phyloP scores from a whole-genome alignment of 2,113 vertebrate species.

The Paedocypris sp. region DNA sequence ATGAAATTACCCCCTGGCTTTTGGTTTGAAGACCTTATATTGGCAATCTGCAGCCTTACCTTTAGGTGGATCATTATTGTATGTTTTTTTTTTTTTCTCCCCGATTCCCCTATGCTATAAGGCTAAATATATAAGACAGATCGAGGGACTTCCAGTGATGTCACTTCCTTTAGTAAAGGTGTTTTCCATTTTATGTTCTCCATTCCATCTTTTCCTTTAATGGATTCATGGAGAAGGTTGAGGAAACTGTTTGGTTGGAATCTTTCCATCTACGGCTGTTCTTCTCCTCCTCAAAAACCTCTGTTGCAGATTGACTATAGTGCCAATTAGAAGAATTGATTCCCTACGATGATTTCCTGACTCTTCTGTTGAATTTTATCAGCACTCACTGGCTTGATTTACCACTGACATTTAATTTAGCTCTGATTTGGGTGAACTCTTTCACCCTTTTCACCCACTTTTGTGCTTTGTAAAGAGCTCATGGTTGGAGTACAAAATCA shows the following conservation, averaged over 20 bases:
- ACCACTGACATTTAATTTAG: background rate
- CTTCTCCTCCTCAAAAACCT: too few relatives aligned
- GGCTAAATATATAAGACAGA: too few relatives aligned
- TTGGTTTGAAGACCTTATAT: constrained; percentile 2
- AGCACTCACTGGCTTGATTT: background rate
- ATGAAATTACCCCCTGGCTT: constrained; percentile 7
- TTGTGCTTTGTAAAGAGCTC: too few relatives aligned
- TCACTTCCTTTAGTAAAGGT: background rate
- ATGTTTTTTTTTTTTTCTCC: background rate
- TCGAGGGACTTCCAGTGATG: background rate
- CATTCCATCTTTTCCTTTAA: too few relatives aligned
- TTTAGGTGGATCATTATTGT: background rate
- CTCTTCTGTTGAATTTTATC: background rate
- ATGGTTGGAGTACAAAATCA: too few relatives aligned
- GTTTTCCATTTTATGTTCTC: too few relatives aligned
- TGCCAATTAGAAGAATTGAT: background rate
- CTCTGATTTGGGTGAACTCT: background rate
- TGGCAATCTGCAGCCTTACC: background rate
- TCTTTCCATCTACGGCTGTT: too few relatives aligned
- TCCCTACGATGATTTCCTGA: background rate
- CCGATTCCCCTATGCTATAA: too few relatives aligned
- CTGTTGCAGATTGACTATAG: background rate
- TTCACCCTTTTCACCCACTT: too few relatives aligned
- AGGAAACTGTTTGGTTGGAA: too few relatives aligned
- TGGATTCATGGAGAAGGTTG: too few relatives aligned